Evolutionary conservation across 2,113 vertebrate species (phyloP).

Genomic region (Motacilla alba): DNA sequence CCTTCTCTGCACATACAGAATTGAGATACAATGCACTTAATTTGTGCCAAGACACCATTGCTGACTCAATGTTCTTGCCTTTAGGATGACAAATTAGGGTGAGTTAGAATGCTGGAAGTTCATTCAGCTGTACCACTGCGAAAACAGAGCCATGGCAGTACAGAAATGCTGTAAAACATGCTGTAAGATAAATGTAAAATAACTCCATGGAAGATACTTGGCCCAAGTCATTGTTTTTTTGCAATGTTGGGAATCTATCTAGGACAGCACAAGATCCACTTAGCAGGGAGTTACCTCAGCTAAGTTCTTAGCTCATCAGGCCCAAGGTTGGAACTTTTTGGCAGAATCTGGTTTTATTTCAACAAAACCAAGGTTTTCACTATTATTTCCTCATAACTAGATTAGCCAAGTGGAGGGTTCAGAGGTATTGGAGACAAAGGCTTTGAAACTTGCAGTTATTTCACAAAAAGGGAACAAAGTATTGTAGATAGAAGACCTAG

Average conservation of each 20-base stretch:
- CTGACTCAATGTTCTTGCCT: background rate
- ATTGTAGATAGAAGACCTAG: background rate
- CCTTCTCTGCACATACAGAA: background rate
- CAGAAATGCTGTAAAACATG: background rate
- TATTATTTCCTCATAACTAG: background rate
- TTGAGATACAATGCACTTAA: background rate
- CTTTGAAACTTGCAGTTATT: background rate
- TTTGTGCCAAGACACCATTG: background rate
- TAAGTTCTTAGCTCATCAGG: background rate
- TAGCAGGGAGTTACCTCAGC: background rate
- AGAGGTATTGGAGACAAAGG: background rate
- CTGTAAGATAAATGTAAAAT: background rate
- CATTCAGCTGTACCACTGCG: background rate
- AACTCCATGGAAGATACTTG: rapidly evolving
- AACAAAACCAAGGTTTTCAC: background rate
- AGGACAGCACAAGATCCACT: background rate
- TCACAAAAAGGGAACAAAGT: background rate
- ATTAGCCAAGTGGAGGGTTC: background rate
- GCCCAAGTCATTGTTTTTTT: background rate
- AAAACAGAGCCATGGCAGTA: background rate
- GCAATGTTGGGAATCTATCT: background rate
- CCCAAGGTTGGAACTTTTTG: background rate
- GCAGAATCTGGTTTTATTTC: background rate
- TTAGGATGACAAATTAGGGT: background rate
- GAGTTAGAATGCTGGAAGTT: background rate